Base-by-base conservation (phyloP, 2,888 invertebrate species). In the Apamea anceps region DNA sequence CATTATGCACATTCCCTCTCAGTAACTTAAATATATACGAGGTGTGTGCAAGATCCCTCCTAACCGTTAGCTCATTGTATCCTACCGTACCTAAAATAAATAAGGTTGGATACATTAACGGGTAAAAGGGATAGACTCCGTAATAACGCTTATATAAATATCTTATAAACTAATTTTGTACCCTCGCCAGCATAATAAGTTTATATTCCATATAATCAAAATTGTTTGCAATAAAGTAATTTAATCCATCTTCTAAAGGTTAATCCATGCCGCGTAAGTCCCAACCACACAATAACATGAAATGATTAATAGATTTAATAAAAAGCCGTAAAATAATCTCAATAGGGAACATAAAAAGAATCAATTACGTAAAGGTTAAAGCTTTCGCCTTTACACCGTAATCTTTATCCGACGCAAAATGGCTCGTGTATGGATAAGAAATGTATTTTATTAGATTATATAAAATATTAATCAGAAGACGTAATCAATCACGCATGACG, bases 401-500 rank as follows among this genome's bases (percentile, higher is more conserved):
- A 72, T 75, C 57, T 78, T 63, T 72, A 63, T 51, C 37, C 51
- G 25, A 13, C 32, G 63, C 15, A 76, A 74, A 78, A 76, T 63
- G 67, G 25, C 42, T 60, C 48, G 18, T 67, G 13, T 60, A 45
- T 74, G 60, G 68, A 51, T 72, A 75, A 25, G 57, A 75, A 79
- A 80, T 78, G 54, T 71, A 76, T 87, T 89, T 85, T 82, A 89
- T 88, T 84, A 88, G 70, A 81, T 86, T 81, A 88, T 79, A 84
- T 84, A 79, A 78, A 84, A 84, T 89, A 85, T 89, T 88, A 88
- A 88, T 89, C 86, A 81, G 77, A 66, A 79, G 77, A 77, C 80
- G 86, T 82, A 84, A 90, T 89, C 89, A 86, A 90, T 89, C 89
- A 87, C 82, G 80, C 72, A 54, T 89, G 88, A 87, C 90, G 85